Evolutionary conservation across 2,888 invertebrate species (phyloP), one percentile per base, ranked within the genome.

Genomic region (Zhuqinia jingwanae): DNA sequence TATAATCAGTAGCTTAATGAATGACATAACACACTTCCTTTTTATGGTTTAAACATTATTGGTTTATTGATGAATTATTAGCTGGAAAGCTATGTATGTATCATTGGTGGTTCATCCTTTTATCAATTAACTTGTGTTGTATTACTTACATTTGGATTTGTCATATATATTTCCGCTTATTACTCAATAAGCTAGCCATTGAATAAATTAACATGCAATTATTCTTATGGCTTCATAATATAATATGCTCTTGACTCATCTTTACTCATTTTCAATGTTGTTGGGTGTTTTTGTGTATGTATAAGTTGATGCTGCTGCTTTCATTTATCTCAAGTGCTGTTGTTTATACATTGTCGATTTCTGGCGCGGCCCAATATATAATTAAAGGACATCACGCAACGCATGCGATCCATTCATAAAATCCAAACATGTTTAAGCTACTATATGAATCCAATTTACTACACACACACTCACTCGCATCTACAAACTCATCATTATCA

Each of bases 281-380:
- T n/a, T n/a, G n/a, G n/a, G n/a, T n/a, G n/a, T n/a, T n/a, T n/a
- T 15, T n/a, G 50, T 13, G 15, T 13, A 50, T 15, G 15, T 13
- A n/a, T n/a, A 50, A 10, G n/a, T 15, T n/a, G 8, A 10, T 2
- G 2, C 13, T 50, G 5, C 50, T 15, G 50, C 13, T 15, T 30
- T 30, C 63, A 63, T 30, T 63, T 63, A 63, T 63, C 63, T 10
- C 63, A 63, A 63, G 63, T 63, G 30, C 27, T n/a, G n/a, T n/a
- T n/a, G n/a, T n/a, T 6, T 6, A 36, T 36, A 36, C 5, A 8
- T 8, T 36, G 36, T 8, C 63, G 63, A 2, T 63, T 30, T 3
- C 13, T 63, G 63, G 27, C 30, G 63, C 2, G 63, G 6, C 8
- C 25, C 25, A 25, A 58, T 22, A 3, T 30, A 22, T 60, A 22